phyloP scores from a whole-genome alignment of 1,140 invertebrate species.

The Pogonomyrmex barbatus region DNA sequence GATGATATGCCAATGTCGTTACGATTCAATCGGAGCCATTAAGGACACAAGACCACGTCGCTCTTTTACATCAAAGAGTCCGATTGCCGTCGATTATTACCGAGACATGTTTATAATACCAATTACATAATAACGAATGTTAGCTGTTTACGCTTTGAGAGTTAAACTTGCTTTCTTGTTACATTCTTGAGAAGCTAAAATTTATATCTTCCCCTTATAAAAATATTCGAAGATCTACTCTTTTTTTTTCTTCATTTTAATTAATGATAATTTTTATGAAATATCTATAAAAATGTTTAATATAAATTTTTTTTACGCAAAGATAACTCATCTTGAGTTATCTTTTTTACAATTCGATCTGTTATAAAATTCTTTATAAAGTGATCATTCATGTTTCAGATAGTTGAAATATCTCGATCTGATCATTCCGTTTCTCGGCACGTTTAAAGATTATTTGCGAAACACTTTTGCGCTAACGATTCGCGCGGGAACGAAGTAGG shows the following conservation, averaged over 20 bases:
- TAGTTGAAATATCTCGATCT: background rate
- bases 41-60: background rate
- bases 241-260: background rate
- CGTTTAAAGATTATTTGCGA: background rate
- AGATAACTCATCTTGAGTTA: background rate
- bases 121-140: constrained; percentile 18
- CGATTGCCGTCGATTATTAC: background rate
- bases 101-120: constrained; percentile 12
- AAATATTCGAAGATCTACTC: background rate
- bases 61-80: constrained; percentile 7
- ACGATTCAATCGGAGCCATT: constrained; percentile 22
- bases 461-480: constrained; percentile 8
- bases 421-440: constrained; percentile 20
- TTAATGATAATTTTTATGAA: background rate
- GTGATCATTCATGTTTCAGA: background rate
- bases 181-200: background rate
- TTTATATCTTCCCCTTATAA: background rate
- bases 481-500: constrained; percentile 26
- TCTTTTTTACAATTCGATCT: background rate
- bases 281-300: background rate
- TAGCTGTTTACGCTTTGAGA: background rate
- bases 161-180: constrained; percentile 7
- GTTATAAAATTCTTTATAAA: background rate
- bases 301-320: background rate
- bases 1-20: constrained; percentile 23